Evolutionary conservation across 2,113 vertebrate species (phyloP).

Genomic region (Peucedramus taeniatus): DNA sequence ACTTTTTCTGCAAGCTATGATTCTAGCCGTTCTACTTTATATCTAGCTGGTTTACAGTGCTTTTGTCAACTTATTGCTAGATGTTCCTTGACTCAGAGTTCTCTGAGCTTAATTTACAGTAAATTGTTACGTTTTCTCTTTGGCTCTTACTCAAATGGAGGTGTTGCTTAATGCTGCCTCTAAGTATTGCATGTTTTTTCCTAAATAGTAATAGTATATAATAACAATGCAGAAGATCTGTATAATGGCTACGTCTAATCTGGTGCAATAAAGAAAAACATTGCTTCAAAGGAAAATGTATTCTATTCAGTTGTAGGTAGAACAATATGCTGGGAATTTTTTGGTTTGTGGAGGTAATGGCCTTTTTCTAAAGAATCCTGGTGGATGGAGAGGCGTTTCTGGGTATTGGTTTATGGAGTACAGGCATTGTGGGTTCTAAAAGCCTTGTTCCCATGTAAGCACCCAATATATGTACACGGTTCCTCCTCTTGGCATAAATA

Average conservation of each 20-base stretch:
- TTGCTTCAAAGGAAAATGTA: not conserved
- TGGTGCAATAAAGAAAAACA: not conserved
- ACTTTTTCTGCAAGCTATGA: not conserved
- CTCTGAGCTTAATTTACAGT: not conserved
- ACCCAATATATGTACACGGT: not conserved
- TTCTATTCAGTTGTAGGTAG: not conserved
- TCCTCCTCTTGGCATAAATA: not conserved
- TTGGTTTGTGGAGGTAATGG: not conserved
- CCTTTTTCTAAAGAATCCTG: not conserved
- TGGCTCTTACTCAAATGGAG: not conserved
- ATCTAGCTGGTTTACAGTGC: not conserved
- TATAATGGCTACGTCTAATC: not conserved
- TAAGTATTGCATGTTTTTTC: rapidly evolving
- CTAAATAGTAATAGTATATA: not conserved
- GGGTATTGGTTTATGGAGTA: not conserved
- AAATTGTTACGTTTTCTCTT: not conserved
- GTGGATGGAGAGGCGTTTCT: not conserved
- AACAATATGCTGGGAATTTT: not conserved
- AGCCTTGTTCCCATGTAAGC: not conserved
- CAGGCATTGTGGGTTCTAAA: not conserved
- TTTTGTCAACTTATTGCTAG: not conserved
- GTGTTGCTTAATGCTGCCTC: not conserved
- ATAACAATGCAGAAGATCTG: not conserved
- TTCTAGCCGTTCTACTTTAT: not conserved
- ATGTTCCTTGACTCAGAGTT: not conserved